A percentile compares a stretch with the other conserved stretches of the same genome.
Conservation (phyloP, 30 jellyfish, hydroid and myxozoan species). For the Chironex yamaguchii region DNA sequence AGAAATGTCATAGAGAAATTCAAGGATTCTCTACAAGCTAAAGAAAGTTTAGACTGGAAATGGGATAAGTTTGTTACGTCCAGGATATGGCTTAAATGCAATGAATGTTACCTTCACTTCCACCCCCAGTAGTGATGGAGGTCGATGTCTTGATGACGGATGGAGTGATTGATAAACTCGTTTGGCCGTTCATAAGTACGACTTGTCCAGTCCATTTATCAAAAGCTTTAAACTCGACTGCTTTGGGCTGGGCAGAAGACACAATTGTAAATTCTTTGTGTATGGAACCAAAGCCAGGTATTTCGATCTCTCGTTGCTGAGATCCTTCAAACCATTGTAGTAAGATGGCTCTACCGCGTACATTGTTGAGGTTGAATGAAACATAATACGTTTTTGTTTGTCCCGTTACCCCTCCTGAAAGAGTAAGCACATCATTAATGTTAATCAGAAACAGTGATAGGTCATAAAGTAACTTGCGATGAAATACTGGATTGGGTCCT, state of each 20-base stretch:
- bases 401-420: neutral
- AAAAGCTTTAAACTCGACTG: slow-evolving; percentile 62
- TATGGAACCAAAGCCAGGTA: slow-evolving; percentile 48
- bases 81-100: neutral
- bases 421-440: too few species aligned
- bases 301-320: slow-evolving; percentile 63
- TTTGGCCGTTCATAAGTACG: slow-evolving; percentile 29
- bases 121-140: slow-evolving; percentile 30
- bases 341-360: slow-evolving; percentile 17
- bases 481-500: too few species aligned
- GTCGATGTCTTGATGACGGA: slow-evolving; percentile 35
- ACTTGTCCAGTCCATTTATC: slow-evolving; percentile 43
- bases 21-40: too few species aligned
- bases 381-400: slow-evolving; percentile 31
- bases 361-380: slow-evolving; percentile 23
- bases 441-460: too few species aligned
- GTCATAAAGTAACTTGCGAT: too few species aligned
- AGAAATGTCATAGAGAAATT: too few species aligned
- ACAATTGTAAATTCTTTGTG: slow-evolving; percentile 40
- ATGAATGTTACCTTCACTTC: slow-evolving; percentile 37
- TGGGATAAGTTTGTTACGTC: too few species aligned
- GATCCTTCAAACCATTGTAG: slow-evolving; percentile 49
- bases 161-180: slow-evolving; percentile 50
- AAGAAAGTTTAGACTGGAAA: too few species aligned
- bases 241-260: slow-evolving; percentile 61